Percentiles rank a stretch among this genome's conserved stretches.
Conservation (phyloP, 1,140 invertebrate genomes). For the Zaprionus vittiger region DNA sequence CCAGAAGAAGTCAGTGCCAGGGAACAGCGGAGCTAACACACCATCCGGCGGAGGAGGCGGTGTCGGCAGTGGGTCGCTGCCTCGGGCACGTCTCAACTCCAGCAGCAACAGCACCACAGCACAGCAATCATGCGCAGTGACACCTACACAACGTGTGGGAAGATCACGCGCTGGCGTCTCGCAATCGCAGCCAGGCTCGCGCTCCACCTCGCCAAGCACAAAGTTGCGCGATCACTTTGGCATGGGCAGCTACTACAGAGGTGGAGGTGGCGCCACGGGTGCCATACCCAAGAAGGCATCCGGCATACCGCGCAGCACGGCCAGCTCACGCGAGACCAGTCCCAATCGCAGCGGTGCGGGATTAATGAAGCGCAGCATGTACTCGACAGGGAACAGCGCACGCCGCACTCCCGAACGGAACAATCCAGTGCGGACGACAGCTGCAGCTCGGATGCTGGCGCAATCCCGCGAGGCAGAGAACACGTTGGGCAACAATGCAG, state of each 20-base stretch:
- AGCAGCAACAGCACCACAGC: conserved; percentile 64
- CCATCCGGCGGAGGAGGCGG: conserved; percentile 87
- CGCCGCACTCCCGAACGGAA: conserved; percentile 85
- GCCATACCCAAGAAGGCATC: conserved; percentile 86
- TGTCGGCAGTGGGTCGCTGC: conserved; percentile 84
- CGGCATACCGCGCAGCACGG: conserved; percentile 90
- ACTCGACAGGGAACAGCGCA: conserved; percentile 75
- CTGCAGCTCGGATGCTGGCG: conserved; percentile 93
- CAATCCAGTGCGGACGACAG: conserved; percentile 87
- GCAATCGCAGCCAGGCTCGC: conserved; percentile 93
- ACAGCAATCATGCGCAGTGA: conserved; percentile 84
- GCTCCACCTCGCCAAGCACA: conserved; percentile 94
- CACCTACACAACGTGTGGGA: conserved; percentile 85
- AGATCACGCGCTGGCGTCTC: conserved; percentile 88
- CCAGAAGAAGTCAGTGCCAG: conserved; percentile 86
- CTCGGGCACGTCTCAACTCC: conserved; percentile 59
- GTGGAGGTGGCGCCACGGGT: conserved; percentile 70
- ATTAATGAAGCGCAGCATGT: conserved; percentile 79
- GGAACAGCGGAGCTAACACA: conserved; percentile 75
- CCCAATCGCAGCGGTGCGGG: conserved; percentile 84
- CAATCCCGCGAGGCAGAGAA: conserved; percentile 95
- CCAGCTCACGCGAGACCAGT: conserved; percentile 89
- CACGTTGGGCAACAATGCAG: conserved; percentile 89
- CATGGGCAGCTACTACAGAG: conserved; percentile 76
- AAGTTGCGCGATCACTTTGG: conserved; percentile 87